Percentiles rank a stretch among this genome's conserved stretches.
phyloP scores from a whole-genome alignment of 2,797 vertebrate species.

The Trichosurus vulpecula region DNA sequence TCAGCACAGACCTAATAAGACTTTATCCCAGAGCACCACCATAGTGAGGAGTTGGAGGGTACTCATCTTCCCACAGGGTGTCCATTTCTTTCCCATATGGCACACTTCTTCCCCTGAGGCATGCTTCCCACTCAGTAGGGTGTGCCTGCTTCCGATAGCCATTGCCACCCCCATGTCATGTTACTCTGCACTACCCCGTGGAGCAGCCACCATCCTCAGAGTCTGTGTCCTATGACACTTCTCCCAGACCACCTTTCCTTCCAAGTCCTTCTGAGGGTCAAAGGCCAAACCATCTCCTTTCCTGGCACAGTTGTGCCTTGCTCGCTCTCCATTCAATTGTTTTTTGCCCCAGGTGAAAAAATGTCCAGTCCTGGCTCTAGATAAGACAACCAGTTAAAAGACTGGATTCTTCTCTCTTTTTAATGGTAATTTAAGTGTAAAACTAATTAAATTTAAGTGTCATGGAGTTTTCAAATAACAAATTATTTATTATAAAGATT shows the following conservation, averaged over 20 bases:
- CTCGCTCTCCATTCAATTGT: neutral
- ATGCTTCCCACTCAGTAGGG: neutral
- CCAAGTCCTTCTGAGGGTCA: neutral
- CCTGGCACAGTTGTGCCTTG: neutral
- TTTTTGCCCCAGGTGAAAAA: neutral
- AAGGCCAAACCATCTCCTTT: neutral
- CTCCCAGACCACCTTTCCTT: neutral
- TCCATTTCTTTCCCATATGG: neutral
- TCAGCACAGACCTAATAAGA: neutral
- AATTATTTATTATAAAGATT: neutral
- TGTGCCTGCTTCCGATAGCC: neutral
- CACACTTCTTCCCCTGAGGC: neutral
- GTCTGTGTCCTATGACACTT: neutral
- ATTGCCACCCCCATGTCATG: neutral
- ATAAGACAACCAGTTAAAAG: neutral
- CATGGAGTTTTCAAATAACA: neutral
- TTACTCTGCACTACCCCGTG: neutral
- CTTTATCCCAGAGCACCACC: neutral
- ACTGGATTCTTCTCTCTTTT: neutral
- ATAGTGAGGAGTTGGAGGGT: neutral
- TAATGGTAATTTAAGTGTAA: neutral
- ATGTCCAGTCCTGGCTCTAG: neutral
- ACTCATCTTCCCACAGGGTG: neutral
- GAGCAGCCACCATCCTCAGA: neutral
- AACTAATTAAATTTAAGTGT: neutral